Evolutionary conservation across 2,888 invertebrate species (phyloP), one percentile per base, ranked within the genome.

Genomic region (Camponotus fellah): DNA sequence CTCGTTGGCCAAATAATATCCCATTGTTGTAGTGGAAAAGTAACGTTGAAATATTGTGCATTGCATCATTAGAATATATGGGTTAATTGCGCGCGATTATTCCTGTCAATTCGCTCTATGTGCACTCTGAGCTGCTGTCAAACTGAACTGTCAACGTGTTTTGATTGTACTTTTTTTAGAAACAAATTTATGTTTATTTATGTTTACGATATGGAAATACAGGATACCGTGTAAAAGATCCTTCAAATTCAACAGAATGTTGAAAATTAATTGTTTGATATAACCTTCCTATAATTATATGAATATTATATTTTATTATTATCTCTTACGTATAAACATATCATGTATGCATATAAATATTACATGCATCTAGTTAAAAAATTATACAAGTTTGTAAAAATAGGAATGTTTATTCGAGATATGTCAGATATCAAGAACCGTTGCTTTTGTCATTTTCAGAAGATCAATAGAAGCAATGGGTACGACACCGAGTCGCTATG

Each of bases 401-500:
- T 12, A 21, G 21, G 9, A 26, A 26, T 58, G 8, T n/a, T 8
- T 53, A 53, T 17, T 49, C 6, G 17, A 49, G 5, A 49, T 49
- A 49, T 8, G 6, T 49, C 17, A 10, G 10, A 56, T 56, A 10
- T 9, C 14, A 1, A 14, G 0, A 62, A 3, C 0, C 2, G 4
- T 46, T 32, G 2, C 10, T 12, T 53, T 0, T n/a, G 64, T 26
- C 69, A 21, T 40, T 86, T 85, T 26, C 40, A 90, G 89, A 64
- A 75, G 21, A 60, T 84, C 81, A 83, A 85, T 32, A 49, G 32
- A 66, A 84, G 86, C 88, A 82, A 98, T 98, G 98, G 98, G 98
- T 90, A 96, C 97, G 83, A 97, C 97, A 91, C 96, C 97, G 86
- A 98, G 98, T 95, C 96, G 96, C 90, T 97, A 97, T 92, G 96